Base-by-base conservation (phyloP, 2,888 invertebrate species). In the Macrosiphum euphorbiae region DNA sequence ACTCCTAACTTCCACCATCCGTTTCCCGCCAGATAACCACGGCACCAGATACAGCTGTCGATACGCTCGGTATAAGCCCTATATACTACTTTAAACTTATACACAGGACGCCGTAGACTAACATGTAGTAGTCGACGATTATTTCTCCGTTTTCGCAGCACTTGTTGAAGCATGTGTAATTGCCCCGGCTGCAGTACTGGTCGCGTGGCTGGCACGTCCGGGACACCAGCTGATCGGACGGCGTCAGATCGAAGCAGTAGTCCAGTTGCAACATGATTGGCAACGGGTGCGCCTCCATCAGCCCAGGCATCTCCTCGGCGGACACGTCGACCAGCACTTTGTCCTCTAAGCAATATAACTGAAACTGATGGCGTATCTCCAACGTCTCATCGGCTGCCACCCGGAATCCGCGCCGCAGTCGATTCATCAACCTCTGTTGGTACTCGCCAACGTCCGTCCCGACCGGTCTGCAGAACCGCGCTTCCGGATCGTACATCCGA, bases 141-240 rank as follows among this genome's bases (percentile, higher is more conserved):
- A n/a, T n/a, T n/a, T n/a, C n/a, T n/a, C n/a, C n/a, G n/a, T n/a
- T n/a, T n/a, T n/a, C n/a, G 47, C 35, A 94, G 16, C 93, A 94
- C 13, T 86, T 94, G 84, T 89, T 94, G 55, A 50, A 90, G 93
- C 93, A 94, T 61, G 93, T 90, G 61, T 92, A 67, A n/a, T n/a
- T n/a, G n/a, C 52, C 67, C 67, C 28, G n/a, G n/a, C n/a, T 16
- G 35, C 93, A 94, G 50, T 94, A 35, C 20, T 58, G 84, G 50
- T 86, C 58, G 2, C 85, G 78, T 2, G 93, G 90, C 50, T 94
- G 95, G 94, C 95, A 95, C 26, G 95, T 94, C n/a, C 95, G 94
- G 47, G 95, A 94, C 50, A 95, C 95, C 24, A 95, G 55, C 13
- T n/a, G 94, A 94, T 44, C 35, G 47, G 93, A 35, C 35, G 78